Percentiles rank a stretch among this genome's conserved stretches.
These are phyloP conservation scores for Tenthredo mesomela DNA, from an alignment of 2,888 invertebrate species.

Conservation along the genomic window DNA sequence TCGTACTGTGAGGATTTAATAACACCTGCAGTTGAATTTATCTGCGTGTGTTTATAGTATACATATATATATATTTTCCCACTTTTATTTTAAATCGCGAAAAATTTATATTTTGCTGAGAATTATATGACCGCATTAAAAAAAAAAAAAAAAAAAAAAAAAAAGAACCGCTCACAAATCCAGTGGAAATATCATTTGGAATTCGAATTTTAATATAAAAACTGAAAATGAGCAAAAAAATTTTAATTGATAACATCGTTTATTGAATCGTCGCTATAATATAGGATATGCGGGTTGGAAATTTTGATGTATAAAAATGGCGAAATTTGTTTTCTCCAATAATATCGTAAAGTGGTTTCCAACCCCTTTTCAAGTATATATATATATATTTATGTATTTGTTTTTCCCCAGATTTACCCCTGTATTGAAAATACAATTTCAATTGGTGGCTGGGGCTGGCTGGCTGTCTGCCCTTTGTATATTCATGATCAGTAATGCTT, in stretches of 20 bases:
- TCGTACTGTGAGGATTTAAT: not conserved
- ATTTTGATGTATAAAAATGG: too few species aligned
- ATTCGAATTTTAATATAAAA: too few species aligned
- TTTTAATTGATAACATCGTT: too few species aligned
- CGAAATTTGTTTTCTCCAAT: not conserved
- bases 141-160: too few species aligned
- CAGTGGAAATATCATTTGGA: too few species aligned
- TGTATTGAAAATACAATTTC: not conserved
- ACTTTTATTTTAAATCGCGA: not conserved
- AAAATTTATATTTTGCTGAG: not conserved
- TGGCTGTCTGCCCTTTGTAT: not conserved
- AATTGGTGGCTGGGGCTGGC: not conserved
- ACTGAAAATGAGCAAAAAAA: too few species aligned
- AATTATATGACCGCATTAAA: too few species aligned
- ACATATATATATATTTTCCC: too few species aligned
- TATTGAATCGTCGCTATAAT: too few species aligned
- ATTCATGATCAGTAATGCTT: slow-evolving; percentile 17
- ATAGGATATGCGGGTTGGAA: too few species aligned
- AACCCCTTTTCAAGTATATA: not conserved
- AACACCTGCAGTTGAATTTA: not conserved
- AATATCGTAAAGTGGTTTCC: not conserved
- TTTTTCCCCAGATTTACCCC: not conserved
- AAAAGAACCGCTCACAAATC: too few species aligned
- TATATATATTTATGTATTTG: not conserved
- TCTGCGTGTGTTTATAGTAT: too few species aligned